Evolutionary conservation across 1,140 invertebrate species (phyloP).

Genomic region (Halictus rubicundus): DNA sequence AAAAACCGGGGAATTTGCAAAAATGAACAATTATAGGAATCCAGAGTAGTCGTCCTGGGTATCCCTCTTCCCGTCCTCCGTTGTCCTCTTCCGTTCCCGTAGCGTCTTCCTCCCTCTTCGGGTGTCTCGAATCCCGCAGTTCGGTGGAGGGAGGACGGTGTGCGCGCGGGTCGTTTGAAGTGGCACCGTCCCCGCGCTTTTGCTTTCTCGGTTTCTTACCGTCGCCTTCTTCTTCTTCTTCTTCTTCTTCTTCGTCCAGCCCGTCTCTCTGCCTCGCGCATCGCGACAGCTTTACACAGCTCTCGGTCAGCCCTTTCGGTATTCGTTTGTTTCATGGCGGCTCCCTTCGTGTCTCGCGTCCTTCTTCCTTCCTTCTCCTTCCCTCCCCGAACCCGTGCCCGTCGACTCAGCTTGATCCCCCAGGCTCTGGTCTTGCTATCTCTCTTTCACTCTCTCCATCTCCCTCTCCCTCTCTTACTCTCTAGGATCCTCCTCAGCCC

Average conservation of each 20-base stretch:
- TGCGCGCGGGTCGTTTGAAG: conserved; percentile 78
- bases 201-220: conserved; percentile 73
- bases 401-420: conserved; percentile 16
- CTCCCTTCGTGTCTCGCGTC: conserved; percentile 66
- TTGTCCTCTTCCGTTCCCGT: conserved; percentile 43
- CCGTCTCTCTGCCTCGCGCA: conserved; percentile 40
- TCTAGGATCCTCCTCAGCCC: background rate
- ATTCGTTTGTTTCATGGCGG: conserved; percentile 79
- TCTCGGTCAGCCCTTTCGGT: conserved; percentile 72
- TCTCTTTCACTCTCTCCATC: background rate
- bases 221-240: conserved; percentile 45
- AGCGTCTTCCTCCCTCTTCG: conserved; percentile 41
- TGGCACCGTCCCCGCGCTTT: conserved; percentile 71
- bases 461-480: background rate
- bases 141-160: conserved; percentile 64
- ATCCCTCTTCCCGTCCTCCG: conserved; percentile 22
- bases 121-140: conserved; percentile 62
- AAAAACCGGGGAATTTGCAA: conserved; percentile 79
- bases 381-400: background rate
- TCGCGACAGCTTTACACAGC: conserved; percentile 47
- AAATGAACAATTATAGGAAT: conserved; percentile 81
- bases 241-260: conserved; percentile 33
- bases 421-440: background rate
- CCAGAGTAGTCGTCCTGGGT: conserved; percentile 70
- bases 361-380: conserved; percentile 33